Evolutionary conservation across 2,888 invertebrate genomes (phyloP).

Genomic region (Acrobasis repandana): DNA sequence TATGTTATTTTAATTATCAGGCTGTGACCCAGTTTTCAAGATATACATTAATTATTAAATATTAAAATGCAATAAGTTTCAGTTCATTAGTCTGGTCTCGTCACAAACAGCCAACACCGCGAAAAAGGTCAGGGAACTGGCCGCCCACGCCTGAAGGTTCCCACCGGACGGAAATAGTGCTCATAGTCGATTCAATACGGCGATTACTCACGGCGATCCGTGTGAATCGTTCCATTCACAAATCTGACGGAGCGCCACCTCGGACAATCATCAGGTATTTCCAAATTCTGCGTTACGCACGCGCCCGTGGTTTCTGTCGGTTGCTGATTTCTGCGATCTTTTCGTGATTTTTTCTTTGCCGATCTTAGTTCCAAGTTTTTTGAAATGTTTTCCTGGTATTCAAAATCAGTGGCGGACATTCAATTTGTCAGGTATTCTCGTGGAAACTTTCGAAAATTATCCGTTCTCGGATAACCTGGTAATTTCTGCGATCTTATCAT

Average conservation of each 20-base stretch:
- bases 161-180: constrained; percentile 63
- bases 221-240: constrained; percentile 35
- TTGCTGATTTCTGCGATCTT: not conserved
- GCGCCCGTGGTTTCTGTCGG: not conserved
- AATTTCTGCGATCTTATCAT: no score
- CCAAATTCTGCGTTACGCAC: not conserved
- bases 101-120: constrained; percentile 39
- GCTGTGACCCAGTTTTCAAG: no score
- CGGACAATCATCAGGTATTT: not conserved
- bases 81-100: constrained; percentile 33
- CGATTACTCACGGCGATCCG: constrained; percentile 53
- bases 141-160: constrained; percentile 53
- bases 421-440: no score
- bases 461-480: no score
- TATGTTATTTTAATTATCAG: not conserved
- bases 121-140: constrained; percentile 67
- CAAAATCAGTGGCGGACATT: no score
- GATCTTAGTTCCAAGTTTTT: no score
- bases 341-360: no score
- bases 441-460: no score
- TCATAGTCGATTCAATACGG: constrained; percentile 54
- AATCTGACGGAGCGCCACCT: constrained; percentile 22
- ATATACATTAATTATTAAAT: no score
- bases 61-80: no score
- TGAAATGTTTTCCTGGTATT: no score